Conservation (phyloP, 2,797 vertebrate species). For the Anniella stebbinsi region DNA sequence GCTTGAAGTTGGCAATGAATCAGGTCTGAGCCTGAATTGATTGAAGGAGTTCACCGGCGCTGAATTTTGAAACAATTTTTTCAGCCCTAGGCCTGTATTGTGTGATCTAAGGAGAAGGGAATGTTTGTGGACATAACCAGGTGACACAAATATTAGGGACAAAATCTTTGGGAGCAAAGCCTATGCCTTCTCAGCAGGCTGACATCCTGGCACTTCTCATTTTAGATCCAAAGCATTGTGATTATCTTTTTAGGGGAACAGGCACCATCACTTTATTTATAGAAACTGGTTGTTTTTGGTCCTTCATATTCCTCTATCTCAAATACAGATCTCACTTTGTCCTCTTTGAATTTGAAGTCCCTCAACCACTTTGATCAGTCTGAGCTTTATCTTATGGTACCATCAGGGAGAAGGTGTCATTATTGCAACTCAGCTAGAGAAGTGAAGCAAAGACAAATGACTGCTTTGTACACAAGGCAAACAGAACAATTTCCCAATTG, state of each 20-base stretch:
- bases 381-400: background rate
- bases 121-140: background rate
- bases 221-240: background rate
- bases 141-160: background rate
- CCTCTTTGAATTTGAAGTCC: background rate
- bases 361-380: background rate
- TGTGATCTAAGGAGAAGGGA: background rate
- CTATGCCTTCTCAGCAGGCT: background rate
- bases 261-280: background rate
- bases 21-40: background rate
- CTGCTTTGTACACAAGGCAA: slow-evolving; percentile 11
- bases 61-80: background rate
- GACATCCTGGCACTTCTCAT: background rate
- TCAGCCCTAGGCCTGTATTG: background rate
- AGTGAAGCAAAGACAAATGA: slow-evolving; percentile 38
- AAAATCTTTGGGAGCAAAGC: background rate
- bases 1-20: background rate
- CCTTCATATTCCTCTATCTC: fast-evolving
- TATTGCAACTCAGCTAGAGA: slow-evolving; percentile 18
- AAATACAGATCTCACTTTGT: background rate
- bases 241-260: background rate
- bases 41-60: background rate
- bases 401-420: background rate
- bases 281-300: background rate
- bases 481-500: background rate